Evolutionary conservation across 2,113 vertebrate species (phyloP).

Genomic region (Nothoprocta pentlandii): DNA sequence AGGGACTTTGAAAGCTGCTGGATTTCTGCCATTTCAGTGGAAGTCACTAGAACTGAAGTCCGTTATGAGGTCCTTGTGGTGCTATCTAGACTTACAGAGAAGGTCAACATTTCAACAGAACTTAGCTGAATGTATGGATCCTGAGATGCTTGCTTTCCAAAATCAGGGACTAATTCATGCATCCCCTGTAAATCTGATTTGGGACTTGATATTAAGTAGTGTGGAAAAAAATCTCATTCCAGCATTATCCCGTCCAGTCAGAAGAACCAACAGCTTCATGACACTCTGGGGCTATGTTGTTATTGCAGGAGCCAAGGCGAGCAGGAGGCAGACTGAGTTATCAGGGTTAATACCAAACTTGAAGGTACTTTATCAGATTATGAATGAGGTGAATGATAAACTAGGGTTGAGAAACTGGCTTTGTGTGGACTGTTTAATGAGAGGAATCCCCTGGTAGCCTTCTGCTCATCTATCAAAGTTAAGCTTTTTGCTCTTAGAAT

Average conservation of each 20-base stretch:
- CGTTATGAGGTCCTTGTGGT: not conserved
- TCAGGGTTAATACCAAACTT: not conserved
- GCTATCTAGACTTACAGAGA: not conserved
- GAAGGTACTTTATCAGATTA: slow-evolving; percentile 27
- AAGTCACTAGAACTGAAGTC: not conserved
- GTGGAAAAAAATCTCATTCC: not conserved
- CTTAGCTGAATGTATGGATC: not conserved
- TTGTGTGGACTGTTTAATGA: slow-evolving; percentile 20
- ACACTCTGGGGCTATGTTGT: not conserved
- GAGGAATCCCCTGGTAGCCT: not conserved
- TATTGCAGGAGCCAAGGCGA: slow-evolving; percentile 22
- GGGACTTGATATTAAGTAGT: not conserved
- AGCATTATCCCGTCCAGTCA: not conserved
- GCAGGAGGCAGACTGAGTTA: not conserved
- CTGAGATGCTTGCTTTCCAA: not conserved
- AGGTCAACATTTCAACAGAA: not conserved
- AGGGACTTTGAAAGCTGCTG: not conserved
- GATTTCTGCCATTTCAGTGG: not conserved
- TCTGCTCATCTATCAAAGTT: not conserved
- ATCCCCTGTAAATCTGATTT: not conserved
- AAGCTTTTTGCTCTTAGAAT: not conserved
- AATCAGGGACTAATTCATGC: not conserved
- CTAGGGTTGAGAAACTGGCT: not conserved
- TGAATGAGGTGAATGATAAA: slow-evolving; percentile 30
- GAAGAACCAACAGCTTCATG: not conserved